A percentile compares a stretch with the other conserved stretches of the same genome.
Conservation (phyloP, 1,140 invertebrate species). For the Pissodes strobi region DNA sequence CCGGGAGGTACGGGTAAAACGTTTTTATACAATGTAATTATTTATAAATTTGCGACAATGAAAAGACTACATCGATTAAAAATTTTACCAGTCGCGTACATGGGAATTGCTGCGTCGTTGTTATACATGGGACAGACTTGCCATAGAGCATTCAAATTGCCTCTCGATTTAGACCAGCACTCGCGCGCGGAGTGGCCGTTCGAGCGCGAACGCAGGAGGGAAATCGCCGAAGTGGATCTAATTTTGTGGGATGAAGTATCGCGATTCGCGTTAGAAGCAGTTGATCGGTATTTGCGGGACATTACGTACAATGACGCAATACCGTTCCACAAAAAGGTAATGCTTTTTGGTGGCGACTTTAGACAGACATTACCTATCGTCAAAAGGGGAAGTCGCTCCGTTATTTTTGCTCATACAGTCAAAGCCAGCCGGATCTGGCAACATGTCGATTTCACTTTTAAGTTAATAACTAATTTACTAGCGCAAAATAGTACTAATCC, state of each 20-base stretch:
- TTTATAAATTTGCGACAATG: neutral
- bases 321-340: neutral
- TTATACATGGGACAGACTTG: neutral
- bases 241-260: neutral
- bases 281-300: slow-evolving; percentile 11
- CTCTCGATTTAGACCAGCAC: neutral
- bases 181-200: neutral
- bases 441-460: neutral
- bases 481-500: neutral
- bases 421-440: neutral
- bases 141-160: neutral
- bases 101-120: neutral
- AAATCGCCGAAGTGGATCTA: neutral
- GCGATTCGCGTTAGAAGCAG: neutral
- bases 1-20: slow-evolving; percentile 1
- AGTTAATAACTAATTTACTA: no score
- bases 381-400: neutral
- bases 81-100: neutral
- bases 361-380: slow-evolving; percentile 2
- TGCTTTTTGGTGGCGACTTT: neutral
- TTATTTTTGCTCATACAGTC: neutral
- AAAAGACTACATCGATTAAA: neutral
- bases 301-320: neutral
- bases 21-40: neutral
- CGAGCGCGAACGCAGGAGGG: no score